phyloP scores from a whole-genome alignment of 1,140 invertebrate genomes.

The Diabrotica virgifera region DNA sequence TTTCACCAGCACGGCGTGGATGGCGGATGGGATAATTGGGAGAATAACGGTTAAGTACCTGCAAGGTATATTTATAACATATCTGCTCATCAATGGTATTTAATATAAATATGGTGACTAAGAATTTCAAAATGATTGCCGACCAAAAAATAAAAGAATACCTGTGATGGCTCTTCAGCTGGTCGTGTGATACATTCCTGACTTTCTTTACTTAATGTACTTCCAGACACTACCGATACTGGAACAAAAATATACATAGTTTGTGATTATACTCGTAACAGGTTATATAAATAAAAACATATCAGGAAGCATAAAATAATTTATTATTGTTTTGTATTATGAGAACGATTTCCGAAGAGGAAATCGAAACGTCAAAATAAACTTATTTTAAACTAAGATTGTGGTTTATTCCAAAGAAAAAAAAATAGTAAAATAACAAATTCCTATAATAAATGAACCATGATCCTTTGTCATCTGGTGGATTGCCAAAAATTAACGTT shows the following conservation, averaged over 20 bases:
- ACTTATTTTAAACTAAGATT: too few species aligned
- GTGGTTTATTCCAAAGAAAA: too few species aligned
- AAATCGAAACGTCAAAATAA: too few species aligned
- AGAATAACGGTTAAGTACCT: constrained; percentile 88
- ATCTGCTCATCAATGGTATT: not conserved
- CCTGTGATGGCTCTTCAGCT: constrained; percentile 88
- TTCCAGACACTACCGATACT: constrained; percentile 42
- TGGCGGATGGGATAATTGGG: constrained; percentile 88
- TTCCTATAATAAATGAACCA: too few species aligned
- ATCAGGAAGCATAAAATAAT: too few species aligned
- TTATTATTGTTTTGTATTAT: too few species aligned
- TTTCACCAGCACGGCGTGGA: constrained; percentile 60
- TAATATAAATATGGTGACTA: not conserved
- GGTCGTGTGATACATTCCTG: constrained; percentile 90
- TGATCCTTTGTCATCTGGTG: too few species aligned
- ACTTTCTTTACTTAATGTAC: constrained; percentile 45
- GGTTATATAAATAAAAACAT: too few species aligned
- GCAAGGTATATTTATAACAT: not conserved
- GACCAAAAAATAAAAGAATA: not conserved
- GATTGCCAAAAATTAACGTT: too few species aligned
- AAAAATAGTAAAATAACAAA: too few species aligned
- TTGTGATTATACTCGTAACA: not conserved
- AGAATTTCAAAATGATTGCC: not conserved
- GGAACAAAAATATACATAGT: constrained; percentile 18
- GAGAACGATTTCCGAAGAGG: too few species aligned